Conservation (phyloP, 2,113 vertebrate species). For the Periophthalmodon schlosseri region DNA sequence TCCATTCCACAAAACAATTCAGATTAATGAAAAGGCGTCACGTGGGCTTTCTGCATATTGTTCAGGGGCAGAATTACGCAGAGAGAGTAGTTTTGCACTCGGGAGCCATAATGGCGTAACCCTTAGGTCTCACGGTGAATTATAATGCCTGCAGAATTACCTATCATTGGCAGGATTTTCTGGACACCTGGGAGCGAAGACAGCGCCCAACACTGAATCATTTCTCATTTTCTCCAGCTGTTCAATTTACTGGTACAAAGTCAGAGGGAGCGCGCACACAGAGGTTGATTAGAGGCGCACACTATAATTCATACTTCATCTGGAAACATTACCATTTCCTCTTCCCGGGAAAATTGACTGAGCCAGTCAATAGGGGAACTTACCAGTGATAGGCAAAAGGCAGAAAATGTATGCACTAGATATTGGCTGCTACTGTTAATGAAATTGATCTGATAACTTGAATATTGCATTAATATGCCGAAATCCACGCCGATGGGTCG, state of each 20-base stretch:
- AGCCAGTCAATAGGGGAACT: constrained; percentile 37
- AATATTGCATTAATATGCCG: constrained; percentile 20
- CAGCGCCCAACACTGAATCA: constrained; percentile 34
- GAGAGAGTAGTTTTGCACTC: constrained; percentile 52
- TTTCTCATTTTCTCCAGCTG: constrained; percentile 59
- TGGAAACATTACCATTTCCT: constrained; percentile 40
- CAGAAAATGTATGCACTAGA: constrained; percentile 5
- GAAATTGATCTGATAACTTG: constrained; percentile 6
- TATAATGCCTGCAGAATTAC: constrained; percentile 61
- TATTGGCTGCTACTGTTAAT: constrained; percentile 6
- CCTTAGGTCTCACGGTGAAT: constrained; percentile 56
- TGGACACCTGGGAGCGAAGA: constrained; percentile 53
- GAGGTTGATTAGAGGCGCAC: constrained; percentile 41
- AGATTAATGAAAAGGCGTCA: constrained; percentile 63
- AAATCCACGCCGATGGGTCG: neutral
- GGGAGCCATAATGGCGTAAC: constrained; percentile 50
- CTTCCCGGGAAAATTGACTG: constrained; percentile 19
- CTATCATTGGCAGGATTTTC: constrained; percentile 57
- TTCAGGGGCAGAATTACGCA: constrained; percentile 55
- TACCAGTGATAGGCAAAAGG: constrained; percentile 23
- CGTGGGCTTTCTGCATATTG: constrained; percentile 58
- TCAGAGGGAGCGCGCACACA: constrained; percentile 31
- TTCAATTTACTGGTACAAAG: constrained; percentile 47
- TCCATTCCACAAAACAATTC: constrained; percentile 55
- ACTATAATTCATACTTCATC: constrained; percentile 49